Evolutionary conservation across 2,113 vertebrate species (phyloP), one percentile per base, ranked within the genome.

Genomic region (Pollimyrus isidori): DNA sequence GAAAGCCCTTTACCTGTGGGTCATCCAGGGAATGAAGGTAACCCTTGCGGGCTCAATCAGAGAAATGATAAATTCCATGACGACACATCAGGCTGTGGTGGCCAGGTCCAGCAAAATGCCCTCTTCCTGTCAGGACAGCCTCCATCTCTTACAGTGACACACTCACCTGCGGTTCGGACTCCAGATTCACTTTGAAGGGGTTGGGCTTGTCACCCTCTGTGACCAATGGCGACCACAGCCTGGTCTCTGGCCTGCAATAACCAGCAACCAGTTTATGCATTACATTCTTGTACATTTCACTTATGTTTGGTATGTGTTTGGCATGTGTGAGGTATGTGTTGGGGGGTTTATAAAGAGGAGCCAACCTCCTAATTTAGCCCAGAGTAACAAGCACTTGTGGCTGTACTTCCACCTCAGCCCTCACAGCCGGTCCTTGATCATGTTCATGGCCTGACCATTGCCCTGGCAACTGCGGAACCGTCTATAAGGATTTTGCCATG

Each of bases 161-260:
- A 80, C 95, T 90, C 95, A 99, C 98, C 97, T 99, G 97, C 91
- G 95, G 97, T 90, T 98, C 97, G 89, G 97, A 94, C 94, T 98
- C 97, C 91, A 99, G 93, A 93, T 98, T 99, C 91, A 99, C 93
- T 95, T 98, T 99, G 93, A 95, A 99, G 9, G 97, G 98, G 92
- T 97, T 96, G 73, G 94, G 91, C 94, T 92, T 96, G 2, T 96
- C 97, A 1, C 97, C 97, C 93, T 98, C 97, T 87, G 93, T 91
- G 7, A 97, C 93, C 89, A 95, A 95, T 9, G 98, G 98, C 6
- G 98, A 97, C 98, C 98, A 99, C 84, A 99, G 93, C 91, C 92
- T 97, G 26, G 96, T 94, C 93, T 97, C 97, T 62, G 95, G 93
- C 94, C 98, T 99, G 93, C 9, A 90, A 94, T 58, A 76, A 21